Conservation (phyloP, 2,113 vertebrate species). For the Coregonus clupeaformis region DNA sequence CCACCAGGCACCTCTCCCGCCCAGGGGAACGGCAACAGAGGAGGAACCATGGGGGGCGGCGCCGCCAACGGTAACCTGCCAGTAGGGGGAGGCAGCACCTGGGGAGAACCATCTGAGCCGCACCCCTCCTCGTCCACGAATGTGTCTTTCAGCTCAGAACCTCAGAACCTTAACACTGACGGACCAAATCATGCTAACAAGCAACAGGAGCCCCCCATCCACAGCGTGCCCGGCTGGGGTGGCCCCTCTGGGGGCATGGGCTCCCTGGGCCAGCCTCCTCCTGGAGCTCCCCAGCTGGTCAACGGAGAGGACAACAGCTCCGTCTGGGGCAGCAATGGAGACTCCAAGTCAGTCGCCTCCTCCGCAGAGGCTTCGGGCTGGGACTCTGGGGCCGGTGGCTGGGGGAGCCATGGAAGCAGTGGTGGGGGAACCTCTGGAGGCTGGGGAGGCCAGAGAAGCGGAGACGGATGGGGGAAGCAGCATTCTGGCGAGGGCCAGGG, state of each 20-base stretch:
- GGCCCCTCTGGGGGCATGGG: conserved; percentile 66
- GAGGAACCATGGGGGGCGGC: conserved; percentile 83
- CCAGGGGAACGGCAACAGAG: conserved; percentile 75
- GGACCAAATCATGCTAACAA: conserved; percentile 93
- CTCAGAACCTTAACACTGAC: conserved; percentile 95
- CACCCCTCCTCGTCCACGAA: conserved; percentile 88
- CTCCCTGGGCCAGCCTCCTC: conserved; percentile 77
- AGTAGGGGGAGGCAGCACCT: conserved; percentile 82
- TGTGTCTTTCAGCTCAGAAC: conserved; percentile 94
- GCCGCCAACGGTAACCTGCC: conserved; percentile 82
- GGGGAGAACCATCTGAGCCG: conserved; percentile 86
- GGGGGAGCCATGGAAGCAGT: conserved; percentile 80
- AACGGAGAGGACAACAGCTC: conserved; percentile 79
- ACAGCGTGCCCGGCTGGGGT: conserved; percentile 93
- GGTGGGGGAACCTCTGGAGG: conserved; percentile 66
- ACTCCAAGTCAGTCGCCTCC: conserved; percentile 70
- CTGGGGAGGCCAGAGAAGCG: conserved; percentile 71
- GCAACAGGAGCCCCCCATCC: conserved; percentile 78
- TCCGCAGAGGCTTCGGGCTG: conserved; percentile 78
- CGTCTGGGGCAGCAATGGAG: conserved; percentile 86
- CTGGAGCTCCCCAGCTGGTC: conserved; percentile 75
- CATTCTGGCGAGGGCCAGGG: conserved; percentile 63
- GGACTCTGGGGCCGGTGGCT: conserved; percentile 89
- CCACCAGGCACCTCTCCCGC: conserved; percentile 80
- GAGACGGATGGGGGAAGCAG: conserved; percentile 79